Evolutionary conservation across 2,113 vertebrate genomes (phyloP).

Genomic region (Natator depressus): DNA sequence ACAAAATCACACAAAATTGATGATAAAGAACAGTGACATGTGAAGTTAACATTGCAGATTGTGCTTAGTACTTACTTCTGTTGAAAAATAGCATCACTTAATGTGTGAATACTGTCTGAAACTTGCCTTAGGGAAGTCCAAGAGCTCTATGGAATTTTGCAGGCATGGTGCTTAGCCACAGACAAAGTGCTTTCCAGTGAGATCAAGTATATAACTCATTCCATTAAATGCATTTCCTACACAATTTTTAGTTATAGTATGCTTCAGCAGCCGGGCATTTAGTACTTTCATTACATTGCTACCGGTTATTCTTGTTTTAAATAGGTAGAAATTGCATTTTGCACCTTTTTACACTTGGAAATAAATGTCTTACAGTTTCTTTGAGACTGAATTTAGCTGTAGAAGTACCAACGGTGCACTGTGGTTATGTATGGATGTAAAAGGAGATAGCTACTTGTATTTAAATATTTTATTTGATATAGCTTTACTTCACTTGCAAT

Average conservation of each 20-base stretch:
- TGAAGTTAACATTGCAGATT: not conserved
- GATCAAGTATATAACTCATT: not conserved
- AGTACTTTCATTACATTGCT: not conserved
- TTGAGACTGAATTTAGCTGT: not conserved
- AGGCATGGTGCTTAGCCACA: not conserved
- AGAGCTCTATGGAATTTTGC: not conserved
- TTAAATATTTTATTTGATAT: not conserved
- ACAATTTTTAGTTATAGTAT: not conserved
- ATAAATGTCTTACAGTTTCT: not conserved
- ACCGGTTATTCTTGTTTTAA: not conserved
- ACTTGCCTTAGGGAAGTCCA: slow-evolving; percentile 8
- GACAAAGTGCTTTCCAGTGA: not conserved
- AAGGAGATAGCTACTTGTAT: not conserved
- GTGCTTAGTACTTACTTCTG: not conserved
- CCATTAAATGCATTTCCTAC: not conserved
- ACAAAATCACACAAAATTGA: not conserved
- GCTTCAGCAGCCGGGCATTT: not conserved
- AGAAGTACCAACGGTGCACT: not conserved
- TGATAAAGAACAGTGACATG: not conserved
- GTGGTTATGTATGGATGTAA: not conserved
- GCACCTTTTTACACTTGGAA: not conserved
- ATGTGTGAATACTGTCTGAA: not conserved
- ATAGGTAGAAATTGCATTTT: not conserved
- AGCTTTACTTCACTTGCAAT: not conserved
- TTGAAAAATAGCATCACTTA: not conserved